Percentiles rank a stretch among this genome's conserved stretches.
These are phyloP conservation scores for Euleptes europaea DNA, from an alignment of 2,113 vertebrate species.

Conservation along the genomic window DNA sequence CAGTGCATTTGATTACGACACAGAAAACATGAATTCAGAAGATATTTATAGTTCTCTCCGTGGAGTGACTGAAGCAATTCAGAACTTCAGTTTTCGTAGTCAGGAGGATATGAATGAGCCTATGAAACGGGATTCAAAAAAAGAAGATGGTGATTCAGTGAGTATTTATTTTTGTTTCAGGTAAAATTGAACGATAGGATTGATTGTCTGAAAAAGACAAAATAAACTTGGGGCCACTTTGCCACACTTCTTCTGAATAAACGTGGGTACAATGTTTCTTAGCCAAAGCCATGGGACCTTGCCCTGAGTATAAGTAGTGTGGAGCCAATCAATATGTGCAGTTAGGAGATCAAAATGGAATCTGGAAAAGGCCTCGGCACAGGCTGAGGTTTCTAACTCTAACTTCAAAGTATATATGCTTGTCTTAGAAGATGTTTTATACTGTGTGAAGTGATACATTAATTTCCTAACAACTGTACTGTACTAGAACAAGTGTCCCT, in stretches of 20 bases:
- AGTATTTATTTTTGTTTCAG: constrained; percentile 59
- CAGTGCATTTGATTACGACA: constrained; percentile 97
- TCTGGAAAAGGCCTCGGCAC: no score
- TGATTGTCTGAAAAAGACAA: not conserved
- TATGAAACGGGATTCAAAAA: constrained; percentile 80
- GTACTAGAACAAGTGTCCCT: no score
- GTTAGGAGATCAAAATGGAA: not conserved
- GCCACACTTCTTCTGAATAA: not conserved
- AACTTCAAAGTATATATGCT: no score
- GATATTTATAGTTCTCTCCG: constrained; percentile 97
- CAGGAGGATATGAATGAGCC: constrained; percentile 97
- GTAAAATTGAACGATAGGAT: not conserved
- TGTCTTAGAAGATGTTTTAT: not conserved
- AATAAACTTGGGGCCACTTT: not conserved
- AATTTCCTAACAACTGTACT: no score
- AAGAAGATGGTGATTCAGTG: constrained; percentile 79
- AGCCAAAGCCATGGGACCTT: not conserved
- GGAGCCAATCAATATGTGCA: not conserved
- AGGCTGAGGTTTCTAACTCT: no score
- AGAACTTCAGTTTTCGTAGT: constrained; percentile 95
- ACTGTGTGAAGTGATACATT: not conserved
- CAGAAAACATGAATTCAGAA: constrained; percentile 98
- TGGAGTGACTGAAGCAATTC: constrained; percentile 96
- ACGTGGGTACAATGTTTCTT: not conserved
- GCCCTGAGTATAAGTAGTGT: not conserved